Base-by-base conservation (phyloP, 2,113 vertebrate genomes). In the Bombycilla garrulus region DNA sequence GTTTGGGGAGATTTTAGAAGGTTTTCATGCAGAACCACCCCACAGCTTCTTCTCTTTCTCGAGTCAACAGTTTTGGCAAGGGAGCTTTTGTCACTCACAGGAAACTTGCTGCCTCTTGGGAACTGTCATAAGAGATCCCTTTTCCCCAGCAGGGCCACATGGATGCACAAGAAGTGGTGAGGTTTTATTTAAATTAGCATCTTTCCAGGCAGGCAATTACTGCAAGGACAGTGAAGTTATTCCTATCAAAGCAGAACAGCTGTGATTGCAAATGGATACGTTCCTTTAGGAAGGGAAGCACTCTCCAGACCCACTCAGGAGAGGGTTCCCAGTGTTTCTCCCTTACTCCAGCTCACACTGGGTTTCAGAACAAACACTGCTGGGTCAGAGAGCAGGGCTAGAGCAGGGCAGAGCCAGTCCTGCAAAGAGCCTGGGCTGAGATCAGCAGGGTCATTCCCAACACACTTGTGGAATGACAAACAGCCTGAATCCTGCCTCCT, bases 281-380 rank as follows among this genome's bases (percentile, higher is more conserved):
- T 93, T 93, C 76, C 76, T 92, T 58, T 31, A 73, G 66, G 79
- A 81, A 76, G n/a, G 33, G 81, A 94, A 92, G 85, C 44, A 56
- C 72, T 62, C 84, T 85, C 5, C 1, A 86, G 86, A 38, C 51
- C 73, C 17, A 6, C 86, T 69, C 91, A 94, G 78, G 80, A 90
- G 50, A 92, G 57, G 29, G 78, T 47, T 95, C 76, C 67, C 44
- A 66, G 12, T 2, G 20, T 72, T 83, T 73, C 74, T 94, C 74
- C 50, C 61, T 74, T 47, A n/a, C 56, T 72, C 38, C 85, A 54
- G 47, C 85, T 85, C 72, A 2, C 25, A 5, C n/a, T 71, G 85
- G 50, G 80, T 8, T 80, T 69, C 58, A 72, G 76, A 88, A 54
- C 67, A 92, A 65, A 29, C 35, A 10, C 16, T 60, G 86, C 65